Conservation (phyloP, 2,888 invertebrate species). For the Hirtodrosophila confusa region DNA sequence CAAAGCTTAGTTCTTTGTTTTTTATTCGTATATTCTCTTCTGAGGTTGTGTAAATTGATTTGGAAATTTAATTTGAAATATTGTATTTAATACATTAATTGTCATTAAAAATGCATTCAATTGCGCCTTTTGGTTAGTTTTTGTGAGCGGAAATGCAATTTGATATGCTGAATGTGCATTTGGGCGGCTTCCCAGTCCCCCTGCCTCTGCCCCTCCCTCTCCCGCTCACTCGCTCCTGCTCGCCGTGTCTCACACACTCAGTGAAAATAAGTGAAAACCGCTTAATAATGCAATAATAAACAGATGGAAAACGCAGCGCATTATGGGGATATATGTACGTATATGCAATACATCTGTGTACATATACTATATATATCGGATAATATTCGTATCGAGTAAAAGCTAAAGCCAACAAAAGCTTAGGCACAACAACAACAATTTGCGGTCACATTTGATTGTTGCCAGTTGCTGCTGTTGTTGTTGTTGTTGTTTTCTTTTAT, state of each 20-base stretch:
- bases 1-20: no score
- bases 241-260: not conserved
- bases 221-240: not conserved
- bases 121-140: conserved; percentile 29
- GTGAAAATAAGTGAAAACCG: conserved; percentile 28
- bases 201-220: not conserved
- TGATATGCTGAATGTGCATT: conserved; percentile 48
- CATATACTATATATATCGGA: conserved; percentile 1
- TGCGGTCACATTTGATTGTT: conserved; percentile 21
- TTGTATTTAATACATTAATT: conserved; percentile 54
- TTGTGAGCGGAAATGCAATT: conserved; percentile 53
- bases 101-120: conserved; percentile 54
- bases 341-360: not conserved
- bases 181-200: conserved; percentile 2
- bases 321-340: conserved; percentile 9
- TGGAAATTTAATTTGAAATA: conserved; percentile 52
- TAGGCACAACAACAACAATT: conserved; percentile 28
- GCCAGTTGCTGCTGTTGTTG: conserved; percentile 4
- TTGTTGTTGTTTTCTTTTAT: conserved; percentile 13
- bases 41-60: not conserved
- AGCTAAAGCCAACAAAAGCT: conserved; percentile 37
- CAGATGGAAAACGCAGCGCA: conserved; percentile 23
- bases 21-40: not conserved
- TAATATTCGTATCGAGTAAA: conserved; percentile 12
- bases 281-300: conserved; percentile 59